These are phyloP conservation scores for Cosmia trapezina DNA, from an alignment of 2,888 invertebrate genomes.

Conservation along the genomic window DNA sequence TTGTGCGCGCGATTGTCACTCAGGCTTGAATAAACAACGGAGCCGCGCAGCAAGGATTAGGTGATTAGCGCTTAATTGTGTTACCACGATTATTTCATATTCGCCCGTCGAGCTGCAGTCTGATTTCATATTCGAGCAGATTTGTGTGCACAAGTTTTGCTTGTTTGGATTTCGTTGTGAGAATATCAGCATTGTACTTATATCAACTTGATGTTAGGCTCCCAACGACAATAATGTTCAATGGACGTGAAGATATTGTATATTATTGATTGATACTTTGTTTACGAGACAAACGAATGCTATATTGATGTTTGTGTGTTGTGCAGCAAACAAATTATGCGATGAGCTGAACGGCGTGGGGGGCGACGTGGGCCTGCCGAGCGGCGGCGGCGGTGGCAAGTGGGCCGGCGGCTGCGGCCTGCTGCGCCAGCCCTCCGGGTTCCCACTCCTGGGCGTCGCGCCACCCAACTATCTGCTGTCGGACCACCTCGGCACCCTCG, in stretches of 20 bases:
- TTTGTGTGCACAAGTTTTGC: constrained; percentile 82
- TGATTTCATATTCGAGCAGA: constrained; percentile 86
- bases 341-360: constrained; percentile 86
- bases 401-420: constrained; percentile 92
- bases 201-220: constrained; percentile 43
- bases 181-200: constrained; percentile 37
- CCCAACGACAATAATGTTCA: constrained; percentile 44
- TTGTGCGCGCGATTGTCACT: constrained; percentile 90
- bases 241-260: constrained; percentile 50
- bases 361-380: constrained; percentile 81
- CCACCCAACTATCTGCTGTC: constrained; percentile 91
- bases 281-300: constrained; percentile 33
- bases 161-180: constrained; percentile 70
- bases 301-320: constrained; percentile 64
- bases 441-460: constrained; percentile 90
- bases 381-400: constrained; percentile 86
- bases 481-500: constrained; percentile 91
- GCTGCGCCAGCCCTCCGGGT: constrained; percentile 91
- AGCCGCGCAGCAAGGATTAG: constrained; percentile 89
- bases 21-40: constrained; percentile 90
- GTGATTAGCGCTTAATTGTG: constrained; percentile 90
- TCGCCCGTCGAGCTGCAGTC: constrained; percentile 84
- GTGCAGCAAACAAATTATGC: constrained; percentile 85
- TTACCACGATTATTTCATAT: constrained; percentile 89
- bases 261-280: constrained; percentile 36